Percentiles rank a stretch among this genome's conserved stretches.
phyloP scores from a whole-genome alignment of 1,140 invertebrate genomes.

The Drosophila sp. region DNA sequence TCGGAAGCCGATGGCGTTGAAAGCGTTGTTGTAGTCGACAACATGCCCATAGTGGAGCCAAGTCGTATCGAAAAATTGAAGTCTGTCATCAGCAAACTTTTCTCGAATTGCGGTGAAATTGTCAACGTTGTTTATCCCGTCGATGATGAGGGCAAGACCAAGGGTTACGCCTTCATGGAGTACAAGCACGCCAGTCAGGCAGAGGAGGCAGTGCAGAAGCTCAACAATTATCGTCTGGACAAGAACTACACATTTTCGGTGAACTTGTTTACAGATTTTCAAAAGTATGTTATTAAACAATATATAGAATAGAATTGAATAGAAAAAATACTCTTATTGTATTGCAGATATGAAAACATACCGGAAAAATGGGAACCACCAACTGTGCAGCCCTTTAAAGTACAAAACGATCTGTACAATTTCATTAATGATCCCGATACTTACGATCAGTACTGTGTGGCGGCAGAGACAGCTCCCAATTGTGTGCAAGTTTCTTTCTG shows the following conservation, averaged over 20 bases:
- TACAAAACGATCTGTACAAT: slow-evolving; percentile 95
- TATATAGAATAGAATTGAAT: neutral
- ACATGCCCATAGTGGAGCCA: slow-evolving; percentile 96
- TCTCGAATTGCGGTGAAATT: slow-evolving; percentile 95
- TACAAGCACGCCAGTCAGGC: slow-evolving; percentile 93
- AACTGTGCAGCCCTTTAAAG: slow-evolving; percentile 93
- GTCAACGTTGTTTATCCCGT: slow-evolving; percentile 96
- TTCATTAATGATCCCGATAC: slow-evolving; percentile 97
- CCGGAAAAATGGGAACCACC: slow-evolving; percentile 97
- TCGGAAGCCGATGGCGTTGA: slow-evolving; percentile 98
- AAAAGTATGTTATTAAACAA: slow-evolving; percentile 88
- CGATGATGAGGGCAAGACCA: slow-evolving; percentile 93
- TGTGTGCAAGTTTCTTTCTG: slow-evolving; percentile 93
- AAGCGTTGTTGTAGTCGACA: slow-evolving; percentile 97
- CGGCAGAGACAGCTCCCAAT: slow-evolving; percentile 90
- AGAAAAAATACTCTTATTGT: neutral
- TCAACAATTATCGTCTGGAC: slow-evolving; percentile 98
- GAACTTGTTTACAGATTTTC: slow-evolving; percentile 98
- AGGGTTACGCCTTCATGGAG: slow-evolving; percentile 98
- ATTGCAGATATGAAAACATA: slow-evolving; percentile 93
- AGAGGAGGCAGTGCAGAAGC: slow-evolving; percentile 92
- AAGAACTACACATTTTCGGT: slow-evolving; percentile 98
- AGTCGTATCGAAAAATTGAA: slow-evolving; percentile 97
- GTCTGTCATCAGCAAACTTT: slow-evolving; percentile 96
- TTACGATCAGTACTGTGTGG: slow-evolving; percentile 97